phyloP scores from a whole-genome alignment of 2,888 invertebrate genomes.

The Cephus pygmeus region DNA sequence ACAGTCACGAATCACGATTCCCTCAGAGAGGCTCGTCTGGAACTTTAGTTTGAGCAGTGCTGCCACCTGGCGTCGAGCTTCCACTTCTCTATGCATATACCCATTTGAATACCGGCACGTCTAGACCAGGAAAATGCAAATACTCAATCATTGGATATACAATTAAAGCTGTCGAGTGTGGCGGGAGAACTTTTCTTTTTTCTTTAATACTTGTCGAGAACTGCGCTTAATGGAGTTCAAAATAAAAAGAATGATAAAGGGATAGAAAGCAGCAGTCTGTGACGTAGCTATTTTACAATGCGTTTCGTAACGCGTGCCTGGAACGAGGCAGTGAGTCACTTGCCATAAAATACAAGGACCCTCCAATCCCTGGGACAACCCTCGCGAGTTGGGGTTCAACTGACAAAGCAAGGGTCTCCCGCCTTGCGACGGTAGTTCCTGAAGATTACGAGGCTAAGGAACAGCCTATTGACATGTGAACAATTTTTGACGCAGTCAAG shows the following conservation, averaged over 20 bases:
- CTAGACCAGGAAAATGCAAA: background rate
- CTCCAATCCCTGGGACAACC: slow-evolving; percentile 18
- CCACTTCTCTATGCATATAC: background rate
- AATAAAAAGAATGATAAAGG: background rate
- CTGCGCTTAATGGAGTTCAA: background rate
- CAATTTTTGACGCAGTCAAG: background rate
- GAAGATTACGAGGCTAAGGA: background rate
- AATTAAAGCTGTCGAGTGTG: background rate
- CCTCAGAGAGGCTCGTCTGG: background rate
- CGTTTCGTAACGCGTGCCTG: background rate
- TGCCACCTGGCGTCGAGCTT: background rate
- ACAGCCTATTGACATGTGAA: background rate
- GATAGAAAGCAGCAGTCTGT: background rate
- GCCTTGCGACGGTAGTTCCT: background rate
- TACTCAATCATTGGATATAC: background rate
- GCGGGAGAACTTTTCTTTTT: background rate
- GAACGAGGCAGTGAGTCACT: slow-evolving; percentile 43
- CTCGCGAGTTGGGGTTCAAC: slow-evolving; percentile 7
- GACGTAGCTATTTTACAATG: background rate
- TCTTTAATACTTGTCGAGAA: background rate
- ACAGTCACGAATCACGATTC: background rate
- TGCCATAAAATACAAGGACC: slow-evolving; percentile 44
- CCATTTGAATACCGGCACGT: background rate
- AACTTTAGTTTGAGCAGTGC: background rate
- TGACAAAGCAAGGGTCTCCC: background rate